phyloP scores from a whole-genome alignment of 2,888 invertebrate species.

The Apamea crenata region DNA sequence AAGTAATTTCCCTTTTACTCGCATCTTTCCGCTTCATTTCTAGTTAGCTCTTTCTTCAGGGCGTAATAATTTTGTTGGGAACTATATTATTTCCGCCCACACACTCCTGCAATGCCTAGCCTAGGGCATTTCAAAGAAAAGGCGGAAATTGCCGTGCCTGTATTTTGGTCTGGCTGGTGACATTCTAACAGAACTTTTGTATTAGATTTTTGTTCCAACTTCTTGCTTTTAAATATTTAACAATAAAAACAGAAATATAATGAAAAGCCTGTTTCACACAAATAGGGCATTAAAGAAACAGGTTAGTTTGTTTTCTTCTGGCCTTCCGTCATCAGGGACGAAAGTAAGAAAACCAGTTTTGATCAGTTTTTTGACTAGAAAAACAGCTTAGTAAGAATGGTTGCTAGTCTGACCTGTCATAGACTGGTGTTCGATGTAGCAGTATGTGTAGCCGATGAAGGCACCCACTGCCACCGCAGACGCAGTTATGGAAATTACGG shows the following conservation, averaged over 20 bases:
- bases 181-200: neutral
- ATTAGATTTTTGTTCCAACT: neutral
- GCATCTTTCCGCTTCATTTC: constrained; percentile 7
- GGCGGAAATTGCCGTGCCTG: neutral
- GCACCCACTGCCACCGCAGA: constrained; percentile 79
- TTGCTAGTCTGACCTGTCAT: constrained; percentile 41
- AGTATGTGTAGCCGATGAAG: constrained; percentile 83
- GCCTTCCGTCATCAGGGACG: neutral
- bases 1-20: constrained; percentile 11
- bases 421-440: constrained; percentile 79
- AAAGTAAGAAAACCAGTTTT: neutral
- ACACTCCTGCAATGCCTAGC: neutral
- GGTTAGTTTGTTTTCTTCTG: neutral
- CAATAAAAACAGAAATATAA: neutral
- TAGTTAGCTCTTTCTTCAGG: neutral
- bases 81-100: neutral
- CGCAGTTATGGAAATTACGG: constrained; percentile 75
- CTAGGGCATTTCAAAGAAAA: neutral
- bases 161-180: neutral
- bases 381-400: neutral
- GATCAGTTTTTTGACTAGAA: neutral
- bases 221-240: neutral
- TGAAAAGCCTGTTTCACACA: neutral
- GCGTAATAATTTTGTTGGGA: neutral
- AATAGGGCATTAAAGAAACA: neutral